A percentile compares a stretch with the other conserved stretches of the same genome.
Evolutionary conservation across 2,113 vertebrate species (phyloP).

Genomic region (Trochalopteron elliotii): DNA sequence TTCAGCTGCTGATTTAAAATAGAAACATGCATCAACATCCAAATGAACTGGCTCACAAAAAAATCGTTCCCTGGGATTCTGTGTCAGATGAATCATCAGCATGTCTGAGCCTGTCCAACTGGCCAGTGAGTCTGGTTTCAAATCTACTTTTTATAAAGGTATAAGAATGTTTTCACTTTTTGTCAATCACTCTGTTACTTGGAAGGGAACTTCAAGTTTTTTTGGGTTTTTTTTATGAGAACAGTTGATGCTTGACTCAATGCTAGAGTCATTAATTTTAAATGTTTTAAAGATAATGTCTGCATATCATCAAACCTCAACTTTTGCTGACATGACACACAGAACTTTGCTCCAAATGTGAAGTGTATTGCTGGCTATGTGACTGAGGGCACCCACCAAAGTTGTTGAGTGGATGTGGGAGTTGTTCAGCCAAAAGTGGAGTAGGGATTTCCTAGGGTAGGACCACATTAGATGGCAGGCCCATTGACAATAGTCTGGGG

Average conservation of each 20-base stretch:
- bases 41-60: constrained; percentile 27
- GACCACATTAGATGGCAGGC: not conserved
- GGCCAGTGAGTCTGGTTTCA: not conserved
- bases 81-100: constrained; percentile 28
- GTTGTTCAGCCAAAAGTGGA: not conserved
- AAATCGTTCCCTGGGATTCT: constrained; percentile 34
- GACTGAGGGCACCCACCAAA: not conserved
- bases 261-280: not conserved
- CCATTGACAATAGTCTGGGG: not conserved
- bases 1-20: constrained; percentile 67
- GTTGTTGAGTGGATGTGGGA: not conserved
- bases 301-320: not conserved
- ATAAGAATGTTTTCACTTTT: not conserved
- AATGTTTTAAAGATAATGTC: not conserved
- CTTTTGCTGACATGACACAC: not conserved
- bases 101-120: constrained; percentile 29
- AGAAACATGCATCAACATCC: constrained; percentile 59
- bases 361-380: not conserved
- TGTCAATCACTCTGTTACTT: not conserved
- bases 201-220: not conserved
- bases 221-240: not conserved
- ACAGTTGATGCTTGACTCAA: not conserved
- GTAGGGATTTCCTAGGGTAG: not conserved
- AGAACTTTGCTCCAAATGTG: not conserved
- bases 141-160: not conserved